phyloP scores from a whole-genome alignment of 92 coral and sea anemone species.

The Chrysogorgia sp. region DNA sequence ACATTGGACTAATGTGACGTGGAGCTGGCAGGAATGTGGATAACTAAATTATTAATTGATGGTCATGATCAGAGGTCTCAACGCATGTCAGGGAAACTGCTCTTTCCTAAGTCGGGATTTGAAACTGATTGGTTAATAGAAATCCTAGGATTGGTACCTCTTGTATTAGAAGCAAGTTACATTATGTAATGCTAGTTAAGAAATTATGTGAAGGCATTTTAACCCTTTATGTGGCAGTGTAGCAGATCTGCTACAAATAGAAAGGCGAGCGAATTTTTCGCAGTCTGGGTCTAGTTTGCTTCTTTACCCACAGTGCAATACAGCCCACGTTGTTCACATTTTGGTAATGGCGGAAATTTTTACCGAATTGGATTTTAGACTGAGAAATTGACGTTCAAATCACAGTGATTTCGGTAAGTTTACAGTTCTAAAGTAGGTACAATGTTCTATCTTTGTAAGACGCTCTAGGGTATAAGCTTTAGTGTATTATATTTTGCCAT shows the following conservation, averaged over 20 bases:
- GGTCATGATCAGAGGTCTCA: no score
- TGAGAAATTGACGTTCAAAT: conserved; percentile 2
- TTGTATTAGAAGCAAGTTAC: no score
- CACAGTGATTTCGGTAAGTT: conserved; percentile 24
- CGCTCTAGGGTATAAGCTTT: conserved; percentile 6
- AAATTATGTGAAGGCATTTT: no score
- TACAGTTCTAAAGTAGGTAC: conserved; percentile 2
- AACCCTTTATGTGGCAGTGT: background rate
- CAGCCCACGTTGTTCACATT: background rate
- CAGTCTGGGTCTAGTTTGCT: conserved; percentile 1
- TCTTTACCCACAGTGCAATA: conserved; percentile 12
- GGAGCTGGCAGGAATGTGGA: no score
- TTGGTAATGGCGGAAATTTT: conserved; percentile 19
- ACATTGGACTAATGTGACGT: no score
- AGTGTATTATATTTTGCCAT: background rate
- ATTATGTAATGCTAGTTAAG: no score
- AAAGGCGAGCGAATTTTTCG: background rate
- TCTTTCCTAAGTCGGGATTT: no score
- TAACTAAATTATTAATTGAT: no score
- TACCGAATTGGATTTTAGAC: conserved; percentile 7
- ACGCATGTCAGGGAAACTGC: no score
- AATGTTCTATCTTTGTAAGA: conserved; percentile 18
- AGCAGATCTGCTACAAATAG: conserved; percentile 35
- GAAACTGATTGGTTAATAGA: no score
- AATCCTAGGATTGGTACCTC: no score